Conservation (phyloP, 92 coral and sea anemone genomes). For the Blastomussa wellsi region DNA sequence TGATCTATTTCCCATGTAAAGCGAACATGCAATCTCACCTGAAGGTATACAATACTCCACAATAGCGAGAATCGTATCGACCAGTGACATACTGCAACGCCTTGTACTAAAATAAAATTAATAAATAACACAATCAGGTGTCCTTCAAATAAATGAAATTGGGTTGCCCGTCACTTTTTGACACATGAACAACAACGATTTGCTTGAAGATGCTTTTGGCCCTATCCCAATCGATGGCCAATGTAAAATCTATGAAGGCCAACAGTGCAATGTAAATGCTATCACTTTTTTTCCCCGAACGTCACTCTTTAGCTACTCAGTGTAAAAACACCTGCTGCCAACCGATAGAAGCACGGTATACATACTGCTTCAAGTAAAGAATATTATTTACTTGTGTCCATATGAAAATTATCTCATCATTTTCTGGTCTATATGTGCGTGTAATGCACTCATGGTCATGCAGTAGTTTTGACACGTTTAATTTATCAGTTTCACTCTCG, state of each 20-base stretch:
- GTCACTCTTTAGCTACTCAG: not conserved
- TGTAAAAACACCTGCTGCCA: not conserved
- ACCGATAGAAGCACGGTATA: not conserved
- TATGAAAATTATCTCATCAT: not conserved
- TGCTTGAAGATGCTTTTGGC: not conserved
- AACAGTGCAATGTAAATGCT: not conserved
- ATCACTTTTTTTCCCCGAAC: not conserved
- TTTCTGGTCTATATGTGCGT: not conserved
- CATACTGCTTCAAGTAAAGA: not conserved
- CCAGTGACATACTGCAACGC: not conserved
- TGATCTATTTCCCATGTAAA: not conserved
- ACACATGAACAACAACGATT: constrained; percentile 11
- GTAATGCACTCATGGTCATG: not conserved
- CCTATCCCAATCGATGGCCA: not conserved
- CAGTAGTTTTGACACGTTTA: not conserved
- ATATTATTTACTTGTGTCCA: not conserved
- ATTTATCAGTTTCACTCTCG: not conserved
- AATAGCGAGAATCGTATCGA: not conserved
- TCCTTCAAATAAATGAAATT: not conserved
- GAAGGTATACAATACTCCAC: not conserved
- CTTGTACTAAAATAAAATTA: not conserved
- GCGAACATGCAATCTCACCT: not conserved
- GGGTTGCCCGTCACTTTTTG: constrained; percentile 11
- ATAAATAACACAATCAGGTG: not conserved
- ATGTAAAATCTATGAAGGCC: not conserved